A percentile compares a stretch with the other conserved stretches of the same genome.
phyloP scores from a whole-genome alignment of 2,797 vertebrate genomes.

The Luscinia megarhynchos region DNA sequence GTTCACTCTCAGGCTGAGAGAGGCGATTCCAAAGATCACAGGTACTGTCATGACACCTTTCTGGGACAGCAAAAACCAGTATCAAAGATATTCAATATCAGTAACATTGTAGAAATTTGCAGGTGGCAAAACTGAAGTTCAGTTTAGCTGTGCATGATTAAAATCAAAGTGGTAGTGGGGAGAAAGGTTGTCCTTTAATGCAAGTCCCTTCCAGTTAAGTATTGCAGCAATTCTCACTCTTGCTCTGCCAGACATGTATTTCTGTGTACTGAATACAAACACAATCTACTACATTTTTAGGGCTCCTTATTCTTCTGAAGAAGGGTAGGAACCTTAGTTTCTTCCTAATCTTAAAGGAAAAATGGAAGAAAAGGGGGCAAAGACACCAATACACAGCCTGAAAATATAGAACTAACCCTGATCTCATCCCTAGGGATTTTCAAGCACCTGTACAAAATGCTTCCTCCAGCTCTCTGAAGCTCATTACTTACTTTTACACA shows the following conservation, averaged over 20 bases:
- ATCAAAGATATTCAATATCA: background rate
- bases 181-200: background rate
- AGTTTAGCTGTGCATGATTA: background rate
- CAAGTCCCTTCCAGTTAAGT: background rate
- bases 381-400: background rate
- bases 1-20: background rate
- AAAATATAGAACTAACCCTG: background rate
- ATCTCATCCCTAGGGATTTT: background rate
- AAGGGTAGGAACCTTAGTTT: background rate
- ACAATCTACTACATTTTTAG: background rate
- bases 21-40: rapidly evolving
- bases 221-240: background rate
- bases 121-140: background rate
- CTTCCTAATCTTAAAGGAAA: background rate
- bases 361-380: background rate
- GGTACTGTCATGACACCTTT: background rate
- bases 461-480: background rate
- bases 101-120: background rate
- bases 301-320: background rate
- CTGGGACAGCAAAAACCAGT: background rate
- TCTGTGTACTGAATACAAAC: background rate
- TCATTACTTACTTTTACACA: background rate
- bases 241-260: background rate
- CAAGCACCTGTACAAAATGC: background rate
- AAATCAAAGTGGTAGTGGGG: background rate